Conservation (phyloP, 2,113 vertebrate genomes). For the Hypanus sabinus region DNA sequence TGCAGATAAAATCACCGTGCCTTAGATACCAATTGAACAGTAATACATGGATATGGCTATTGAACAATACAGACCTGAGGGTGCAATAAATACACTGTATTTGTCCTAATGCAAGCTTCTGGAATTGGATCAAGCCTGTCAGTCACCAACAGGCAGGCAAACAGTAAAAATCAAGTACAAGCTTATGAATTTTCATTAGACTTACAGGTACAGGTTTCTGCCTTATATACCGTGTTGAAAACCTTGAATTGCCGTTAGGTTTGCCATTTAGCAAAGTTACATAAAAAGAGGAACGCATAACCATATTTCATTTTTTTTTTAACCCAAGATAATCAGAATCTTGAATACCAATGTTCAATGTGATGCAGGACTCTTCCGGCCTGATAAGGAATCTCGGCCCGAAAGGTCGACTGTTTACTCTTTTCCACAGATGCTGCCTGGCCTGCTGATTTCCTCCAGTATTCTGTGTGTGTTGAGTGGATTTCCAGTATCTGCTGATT, state of each 20-base stretch:
- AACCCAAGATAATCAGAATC: neutral
- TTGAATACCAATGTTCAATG: neutral
- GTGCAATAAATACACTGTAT: constrained; percentile 28
- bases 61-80: constrained; percentile 22
- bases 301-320: neutral
- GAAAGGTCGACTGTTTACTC: too few species aligned
- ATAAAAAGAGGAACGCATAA: neutral
- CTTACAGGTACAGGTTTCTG: neutral
- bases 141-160: constrained; percentile 14
- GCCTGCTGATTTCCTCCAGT: too few species aligned
- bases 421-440: too few species aligned
- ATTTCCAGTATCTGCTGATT: too few species aligned
- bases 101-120: constrained; percentile 22
- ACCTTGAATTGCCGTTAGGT: neutral
- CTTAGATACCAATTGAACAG: constrained; percentile 2
- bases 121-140: constrained; percentile 8
- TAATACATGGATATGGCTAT: constrained; percentile 10
- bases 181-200: constrained; percentile 24
- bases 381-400: too few species aligned
- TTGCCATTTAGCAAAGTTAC: neutral
- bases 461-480: too few species aligned
- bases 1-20: neutral
- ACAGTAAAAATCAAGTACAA: constrained; percentile 7
- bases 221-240: neutral
- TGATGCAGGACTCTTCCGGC: neutral